These are phyloP conservation scores for Phoxinus phoxinus DNA, from an alignment of 2,113 vertebrate species.

Conservation along the genomic window DNA sequence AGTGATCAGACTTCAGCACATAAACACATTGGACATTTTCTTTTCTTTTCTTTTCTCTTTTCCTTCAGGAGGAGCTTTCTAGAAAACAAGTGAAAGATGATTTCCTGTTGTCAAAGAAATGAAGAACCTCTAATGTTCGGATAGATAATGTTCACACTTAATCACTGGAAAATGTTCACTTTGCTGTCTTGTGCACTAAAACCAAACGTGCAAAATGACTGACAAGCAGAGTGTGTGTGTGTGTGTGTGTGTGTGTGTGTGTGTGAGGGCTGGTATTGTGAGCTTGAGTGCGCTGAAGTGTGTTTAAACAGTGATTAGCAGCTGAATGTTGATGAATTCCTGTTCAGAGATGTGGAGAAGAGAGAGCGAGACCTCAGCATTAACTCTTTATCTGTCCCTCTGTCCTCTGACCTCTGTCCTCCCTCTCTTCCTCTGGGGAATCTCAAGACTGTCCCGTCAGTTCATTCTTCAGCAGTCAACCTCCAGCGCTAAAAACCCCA, in stretches of 20 bases:
- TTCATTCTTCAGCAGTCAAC: background rate
- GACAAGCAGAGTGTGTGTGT: background rate
- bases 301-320: slow-evolving; percentile 43
- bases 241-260: slow-evolving; percentile 29
- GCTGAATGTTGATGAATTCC: slow-evolving; percentile 9
- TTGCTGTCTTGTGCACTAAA: background rate
- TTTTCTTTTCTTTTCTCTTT: background rate
- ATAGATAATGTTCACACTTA: too few species aligned
- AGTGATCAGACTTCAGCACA: background rate
- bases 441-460: background rate
- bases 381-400: slow-evolving; percentile 15
- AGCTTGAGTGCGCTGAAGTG: slow-evolving; percentile 27
- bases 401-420: slow-evolving; percentile 22
- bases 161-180: too few species aligned
- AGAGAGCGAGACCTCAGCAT: slow-evolving; percentile 13
- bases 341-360: slow-evolving; percentile 5
- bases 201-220: background rate
- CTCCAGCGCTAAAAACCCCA: background rate
- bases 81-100: background rate
- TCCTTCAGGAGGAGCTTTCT: background rate
- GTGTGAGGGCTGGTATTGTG: background rate
- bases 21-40: background rate
- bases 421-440: slow-evolving; percentile 11
- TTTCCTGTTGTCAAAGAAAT: slow-evolving; percentile 2
- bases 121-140: background rate